Conservation (phyloP, 2,888 invertebrate species). For the Cepaea hortensis region DNA sequence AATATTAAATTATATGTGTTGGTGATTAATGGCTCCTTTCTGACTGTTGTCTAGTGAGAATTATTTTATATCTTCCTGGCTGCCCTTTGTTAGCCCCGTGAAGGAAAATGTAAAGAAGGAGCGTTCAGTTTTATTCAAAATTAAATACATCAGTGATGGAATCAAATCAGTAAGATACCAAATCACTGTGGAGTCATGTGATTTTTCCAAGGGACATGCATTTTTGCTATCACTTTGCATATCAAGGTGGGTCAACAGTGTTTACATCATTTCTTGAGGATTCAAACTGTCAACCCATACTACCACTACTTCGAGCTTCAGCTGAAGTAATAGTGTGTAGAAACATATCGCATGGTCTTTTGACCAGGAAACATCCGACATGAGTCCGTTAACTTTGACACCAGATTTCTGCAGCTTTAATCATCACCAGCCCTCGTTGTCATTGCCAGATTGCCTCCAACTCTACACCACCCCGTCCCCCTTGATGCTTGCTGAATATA, state of each 20-base stretch:
- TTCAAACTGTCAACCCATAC: slow-evolving; percentile 4
- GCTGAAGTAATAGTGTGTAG: slow-evolving; percentile 10
- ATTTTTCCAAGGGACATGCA: slow-evolving; percentile 42
- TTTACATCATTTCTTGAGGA: neutral
- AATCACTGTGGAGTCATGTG: slow-evolving; percentile 13
- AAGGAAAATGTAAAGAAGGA: too few relatives aligned
- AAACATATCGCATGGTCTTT: slow-evolving; percentile 26
- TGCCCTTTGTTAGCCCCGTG: too few relatives aligned
- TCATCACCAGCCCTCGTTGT: slow-evolving; percentile 21
- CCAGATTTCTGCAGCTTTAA: slow-evolving; percentile 43
- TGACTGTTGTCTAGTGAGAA: too few relatives aligned
- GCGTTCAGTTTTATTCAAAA: too few relatives aligned
- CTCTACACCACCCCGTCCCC: slow-evolving; percentile 20
- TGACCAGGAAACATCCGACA: slow-evolving; percentile 46
- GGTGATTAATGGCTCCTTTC: too few relatives aligned
- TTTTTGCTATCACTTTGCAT: slow-evolving; percentile 25
- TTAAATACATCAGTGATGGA: too few relatives aligned
- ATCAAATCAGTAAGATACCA: neutral
- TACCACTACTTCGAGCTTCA: slow-evolving; percentile 23
- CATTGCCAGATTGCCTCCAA: slow-evolving; percentile 36
- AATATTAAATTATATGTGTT: too few relatives aligned
- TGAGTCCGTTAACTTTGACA: slow-evolving; percentile 38
- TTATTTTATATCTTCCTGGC: too few relatives aligned
- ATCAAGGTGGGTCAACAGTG: slow-evolving; percentile 25
- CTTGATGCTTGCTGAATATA: slow-evolving; percentile 47